These are phyloP conservation scores for Garrulus glandarius DNA, from an alignment of 2,797 vertebrate genomes.

Conservation along the genomic window DNA sequence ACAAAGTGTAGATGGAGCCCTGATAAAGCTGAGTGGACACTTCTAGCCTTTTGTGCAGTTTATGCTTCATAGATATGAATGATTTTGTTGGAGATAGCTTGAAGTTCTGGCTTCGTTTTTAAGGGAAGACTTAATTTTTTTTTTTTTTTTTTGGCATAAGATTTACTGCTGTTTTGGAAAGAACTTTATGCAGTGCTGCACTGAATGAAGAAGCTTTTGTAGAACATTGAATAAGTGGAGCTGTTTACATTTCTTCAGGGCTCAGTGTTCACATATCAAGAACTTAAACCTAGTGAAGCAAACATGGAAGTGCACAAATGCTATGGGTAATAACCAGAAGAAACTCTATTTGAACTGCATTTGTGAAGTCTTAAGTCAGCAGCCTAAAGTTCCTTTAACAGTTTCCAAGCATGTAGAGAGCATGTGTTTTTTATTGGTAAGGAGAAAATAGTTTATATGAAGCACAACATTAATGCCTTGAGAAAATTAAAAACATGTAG, in stretches of 20 bases:
- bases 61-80: not conserved
- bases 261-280: not conserved
- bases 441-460: not conserved
- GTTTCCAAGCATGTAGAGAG: not conserved
- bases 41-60: not conserved
- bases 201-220: not conserved
- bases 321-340: not conserved
- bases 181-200: not conserved
- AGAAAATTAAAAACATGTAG: not conserved
- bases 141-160: not conserved
- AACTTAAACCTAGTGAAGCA: not conserved
- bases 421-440: not conserved
- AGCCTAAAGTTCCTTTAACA: not conserved
- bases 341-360: not conserved
- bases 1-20: not conserved
- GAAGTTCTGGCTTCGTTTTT: not conserved
- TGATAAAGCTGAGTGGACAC: not conserved
- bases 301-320: not conserved
- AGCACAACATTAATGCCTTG: not conserved
- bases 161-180: not conserved
- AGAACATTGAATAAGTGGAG: not conserved
- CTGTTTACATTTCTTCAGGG: not conserved
- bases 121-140: not conserved
- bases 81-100: not conserved
- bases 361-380: not conserved